These are phyloP conservation scores for Diarsia mendica DNA, from an alignment of 2,888 invertebrate species.

Conservation along the genomic window DNA sequence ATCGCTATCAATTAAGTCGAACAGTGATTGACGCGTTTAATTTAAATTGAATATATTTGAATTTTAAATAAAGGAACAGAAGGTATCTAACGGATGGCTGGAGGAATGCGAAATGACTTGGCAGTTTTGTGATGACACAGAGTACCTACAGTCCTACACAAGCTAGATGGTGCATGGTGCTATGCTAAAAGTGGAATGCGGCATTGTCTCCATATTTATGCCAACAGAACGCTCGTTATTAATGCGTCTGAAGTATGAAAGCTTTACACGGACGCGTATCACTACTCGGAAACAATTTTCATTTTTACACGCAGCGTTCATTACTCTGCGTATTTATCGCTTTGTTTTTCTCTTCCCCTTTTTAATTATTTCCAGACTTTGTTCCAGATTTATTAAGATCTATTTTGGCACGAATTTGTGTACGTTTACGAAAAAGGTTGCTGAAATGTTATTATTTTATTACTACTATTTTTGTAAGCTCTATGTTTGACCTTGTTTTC, in stretches of 20 bases:
- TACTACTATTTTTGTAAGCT: constrained; percentile 33
- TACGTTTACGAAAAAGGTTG: constrained; percentile 18
- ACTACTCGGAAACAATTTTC: constrained; percentile 59
- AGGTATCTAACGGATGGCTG: constrained; percentile 65
- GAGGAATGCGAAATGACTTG: constrained; percentile 76
- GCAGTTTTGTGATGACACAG: constrained; percentile 69
- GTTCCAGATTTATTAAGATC: constrained; percentile 8
- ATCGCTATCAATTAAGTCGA: constrained; percentile 58
- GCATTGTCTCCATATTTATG: constrained; percentile 79
- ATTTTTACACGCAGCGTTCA: constrained; percentile 48
- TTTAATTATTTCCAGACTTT: constrained; percentile 19
- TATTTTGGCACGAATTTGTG: constrained; percentile 21
- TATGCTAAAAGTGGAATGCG: constrained; percentile 63
- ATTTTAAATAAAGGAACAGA: constrained; percentile 62
- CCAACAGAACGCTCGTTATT: constrained; percentile 66
- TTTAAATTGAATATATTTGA: constrained; percentile 66
- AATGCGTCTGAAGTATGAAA: constrained; percentile 61
- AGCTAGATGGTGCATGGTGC: constrained; percentile 45
- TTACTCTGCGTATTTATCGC: constrained; percentile 37
- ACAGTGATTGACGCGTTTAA: constrained; percentile 63
- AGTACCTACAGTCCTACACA: constrained; percentile 49
- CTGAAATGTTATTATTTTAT: too few relatives aligned
- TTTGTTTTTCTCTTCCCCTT: constrained; percentile 22
- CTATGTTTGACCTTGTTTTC: constrained; percentile 28
- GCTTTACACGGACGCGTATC: constrained; percentile 56